Evolutionary conservation across 1,140 invertebrate species (phyloP).

Genomic region (Xylocopa sonorina): DNA sequence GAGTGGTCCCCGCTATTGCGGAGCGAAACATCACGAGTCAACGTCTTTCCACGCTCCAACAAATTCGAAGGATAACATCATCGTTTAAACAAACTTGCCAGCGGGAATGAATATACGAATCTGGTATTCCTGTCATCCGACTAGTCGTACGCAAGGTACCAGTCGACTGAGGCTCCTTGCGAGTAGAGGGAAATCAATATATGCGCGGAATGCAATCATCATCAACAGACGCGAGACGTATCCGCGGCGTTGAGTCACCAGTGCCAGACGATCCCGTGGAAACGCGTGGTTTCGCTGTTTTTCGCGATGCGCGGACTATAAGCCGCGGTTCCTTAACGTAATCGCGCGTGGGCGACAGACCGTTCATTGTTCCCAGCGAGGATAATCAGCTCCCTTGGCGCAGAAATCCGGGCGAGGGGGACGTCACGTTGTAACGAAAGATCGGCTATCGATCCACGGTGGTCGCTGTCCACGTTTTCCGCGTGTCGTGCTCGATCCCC

Average conservation of each 20-base stretch:
- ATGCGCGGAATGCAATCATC: background rate
- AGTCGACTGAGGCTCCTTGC: no score
- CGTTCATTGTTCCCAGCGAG: conserved; percentile 20
- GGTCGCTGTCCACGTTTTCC: background rate
- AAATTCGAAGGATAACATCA: no score
- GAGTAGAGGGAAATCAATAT: background rate
- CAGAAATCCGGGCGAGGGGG: background rate
- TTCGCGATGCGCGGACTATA: background rate
- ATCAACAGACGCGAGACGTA: background rate
- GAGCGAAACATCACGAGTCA: no score
- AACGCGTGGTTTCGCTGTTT: background rate
- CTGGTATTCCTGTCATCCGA: no score
- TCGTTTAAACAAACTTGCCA: no score
- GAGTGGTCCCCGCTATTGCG: no score
- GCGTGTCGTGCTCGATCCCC: conserved; percentile 3
- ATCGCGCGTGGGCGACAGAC: conserved; percentile 17
- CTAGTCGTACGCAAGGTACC: no score
- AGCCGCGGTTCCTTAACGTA: conserved; percentile 25
- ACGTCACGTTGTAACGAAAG: background rate
- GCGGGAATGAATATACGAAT: no score
- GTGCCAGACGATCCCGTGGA: background rate
- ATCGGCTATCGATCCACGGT: background rate
- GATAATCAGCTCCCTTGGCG: conserved; percentile 10
- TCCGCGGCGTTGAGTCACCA: background rate
- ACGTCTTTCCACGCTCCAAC: no score